Percentiles rank a stretch among this genome's conserved stretches.
Conservation (phyloP, 2,113 vertebrate species). For the Bucco capensis region DNA sequence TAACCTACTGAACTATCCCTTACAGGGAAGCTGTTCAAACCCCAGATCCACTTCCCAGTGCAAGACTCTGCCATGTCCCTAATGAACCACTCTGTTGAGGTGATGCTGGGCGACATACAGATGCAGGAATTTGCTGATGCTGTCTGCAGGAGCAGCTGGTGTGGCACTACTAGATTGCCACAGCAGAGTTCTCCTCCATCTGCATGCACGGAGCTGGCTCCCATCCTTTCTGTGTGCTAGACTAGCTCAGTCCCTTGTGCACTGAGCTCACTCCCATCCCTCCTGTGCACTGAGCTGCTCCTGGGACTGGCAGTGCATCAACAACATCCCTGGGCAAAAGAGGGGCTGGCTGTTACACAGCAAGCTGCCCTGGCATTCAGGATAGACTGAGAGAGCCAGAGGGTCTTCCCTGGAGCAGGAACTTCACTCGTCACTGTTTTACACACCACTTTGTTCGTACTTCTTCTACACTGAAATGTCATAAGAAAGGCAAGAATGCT, state of each 20-base stretch:
- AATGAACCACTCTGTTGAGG: accelerated
- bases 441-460: neutral
- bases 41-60: accelerated
- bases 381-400: neutral
- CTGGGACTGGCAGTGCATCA: accelerated
- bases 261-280: neutral
- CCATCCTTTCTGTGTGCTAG: neutral
- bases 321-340: neutral
- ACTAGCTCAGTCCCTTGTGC: neutral
- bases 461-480: neutral
- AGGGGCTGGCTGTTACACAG: neutral
- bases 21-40: accelerated
- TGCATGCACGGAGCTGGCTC: accelerated
- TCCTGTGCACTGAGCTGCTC: neutral
- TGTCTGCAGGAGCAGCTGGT: neutral
- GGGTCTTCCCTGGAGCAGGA: neutral
- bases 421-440: neutral
- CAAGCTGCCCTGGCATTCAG: neutral
- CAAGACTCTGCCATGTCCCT: neutral
- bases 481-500: neutral
- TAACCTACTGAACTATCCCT: neutral
- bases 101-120: neutral
- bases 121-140: neutral
- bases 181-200: accelerated
- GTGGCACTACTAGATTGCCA: neutral